Conservation (phyloP, 1,140 invertebrate genomes). For the Drusus annulatus region DNA sequence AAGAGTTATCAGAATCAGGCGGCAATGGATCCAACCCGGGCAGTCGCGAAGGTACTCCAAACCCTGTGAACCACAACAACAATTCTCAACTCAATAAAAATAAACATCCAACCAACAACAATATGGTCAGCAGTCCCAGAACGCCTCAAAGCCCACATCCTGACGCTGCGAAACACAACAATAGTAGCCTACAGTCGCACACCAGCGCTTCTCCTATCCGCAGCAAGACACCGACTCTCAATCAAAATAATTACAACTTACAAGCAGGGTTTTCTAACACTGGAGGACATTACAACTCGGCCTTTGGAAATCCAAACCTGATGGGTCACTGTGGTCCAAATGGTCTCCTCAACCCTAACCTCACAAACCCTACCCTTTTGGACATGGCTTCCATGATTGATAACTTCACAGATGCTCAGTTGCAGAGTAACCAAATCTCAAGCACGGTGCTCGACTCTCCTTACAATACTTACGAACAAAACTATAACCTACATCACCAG, state of each 20-base stretch:
- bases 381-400: constrained; percentile 84
- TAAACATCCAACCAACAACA: constrained; percentile 59
- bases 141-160: constrained; percentile 66
- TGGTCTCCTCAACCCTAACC: constrained; percentile 66
- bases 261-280: constrained; percentile 64
- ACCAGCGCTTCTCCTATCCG: constrained; percentile 66
- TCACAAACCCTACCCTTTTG: constrained; percentile 73
- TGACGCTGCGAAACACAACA: constrained; percentile 66
- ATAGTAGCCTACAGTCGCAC: constrained; percentile 66
- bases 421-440: constrained; percentile 87
- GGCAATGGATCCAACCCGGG: constrained; percentile 53
- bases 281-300: constrained; percentile 67
- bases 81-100: constrained; percentile 59
- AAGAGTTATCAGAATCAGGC: constrained; percentile 71
- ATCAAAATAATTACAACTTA: constrained; percentile 62
- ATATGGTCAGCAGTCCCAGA: constrained; percentile 59
- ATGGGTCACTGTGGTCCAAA: constrained; percentile 63
- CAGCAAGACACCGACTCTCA: constrained; percentile 65
- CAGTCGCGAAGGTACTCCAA: constrained; percentile 58
- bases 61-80: constrained; percentile 34
- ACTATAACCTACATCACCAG: constrained; percentile 68
- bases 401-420: constrained; percentile 80
- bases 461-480: constrained; percentile 71
- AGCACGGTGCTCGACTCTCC: constrained; percentile 86
- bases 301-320: constrained; percentile 70